Evolutionary conservation across 2,113 vertebrate genomes (phyloP), one percentile per base, ranked within the genome.

Genomic region (Alouatta palliata): DNA sequence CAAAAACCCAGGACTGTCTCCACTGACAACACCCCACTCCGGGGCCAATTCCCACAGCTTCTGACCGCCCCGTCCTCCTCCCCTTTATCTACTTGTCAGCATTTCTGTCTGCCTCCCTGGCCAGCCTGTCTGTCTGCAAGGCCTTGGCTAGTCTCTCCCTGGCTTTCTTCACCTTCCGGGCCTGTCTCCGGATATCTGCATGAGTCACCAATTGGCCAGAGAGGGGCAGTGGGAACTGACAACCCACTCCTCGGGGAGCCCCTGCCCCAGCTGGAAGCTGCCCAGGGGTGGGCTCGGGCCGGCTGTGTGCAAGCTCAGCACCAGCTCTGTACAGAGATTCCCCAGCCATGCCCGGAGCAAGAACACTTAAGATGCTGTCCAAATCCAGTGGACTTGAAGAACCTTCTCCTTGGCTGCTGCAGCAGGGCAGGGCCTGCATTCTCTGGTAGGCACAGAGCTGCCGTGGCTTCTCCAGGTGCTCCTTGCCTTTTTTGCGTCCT

Each of bases 201-300:
- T 4, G 1, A 21, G 27, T 84, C 17, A 93, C 71, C 12, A 7
- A 1, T 30, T 49, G 81, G 12, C 54, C 23, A 6, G 4, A 40
- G 43, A 35, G 10, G 8, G 56, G 3, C 5, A 3, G 25, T 3
- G 70, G 27, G 3, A 8, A 21, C 10, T 27, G 21, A 13, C 40
- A 20, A 21, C 27, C 2, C 9, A 30, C n/a, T 49, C 43, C 52
- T 5, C 2, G 54, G 43, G 52, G 6, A 6, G 2, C 23, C 35
- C 40, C 9, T n/a, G 1, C 8, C 7, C 3, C 0, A 23, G 2
- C 9, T 23, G 47, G 2, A 13, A 16, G 3, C 20, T 0, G 77
- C 17, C 21, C 37, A 17, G 70, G 12, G 20, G 8, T 21, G 20
- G 19, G 5, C 27, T 27, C 2, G 0, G 45, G 8, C 45, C 5